A percentile compares a stretch with the other conserved stretches of the same genome.
These are phyloP conservation scores for Meteorus colon DNA, from an alignment of 2,888 invertebrate genomes.

Conservation along the genomic window DNA sequence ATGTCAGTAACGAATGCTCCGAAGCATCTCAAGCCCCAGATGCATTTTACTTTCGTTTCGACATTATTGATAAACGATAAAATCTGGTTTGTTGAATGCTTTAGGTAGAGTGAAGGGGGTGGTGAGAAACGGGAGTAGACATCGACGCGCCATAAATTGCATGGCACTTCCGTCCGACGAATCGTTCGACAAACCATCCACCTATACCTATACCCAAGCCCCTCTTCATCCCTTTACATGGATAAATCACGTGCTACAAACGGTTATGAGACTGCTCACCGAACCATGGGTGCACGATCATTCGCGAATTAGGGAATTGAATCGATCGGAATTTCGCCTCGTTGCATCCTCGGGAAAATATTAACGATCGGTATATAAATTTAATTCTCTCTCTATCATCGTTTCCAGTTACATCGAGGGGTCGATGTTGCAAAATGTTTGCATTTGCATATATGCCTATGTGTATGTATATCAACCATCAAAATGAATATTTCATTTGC, in stretches of 20 bases:
- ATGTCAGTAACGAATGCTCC: not conserved
- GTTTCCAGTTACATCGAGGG: not conserved
- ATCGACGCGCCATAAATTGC: slow-evolving; percentile 61
- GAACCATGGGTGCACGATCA: slow-evolving; percentile 48
- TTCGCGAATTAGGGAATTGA: slow-evolving; percentile 55
- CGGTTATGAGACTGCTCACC: slow-evolving; percentile 41
- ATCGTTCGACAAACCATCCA: slow-evolving; percentile 66
- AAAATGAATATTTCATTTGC: slow-evolving; percentile 31
- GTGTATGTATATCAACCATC: not conserved
- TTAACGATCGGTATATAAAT: slow-evolving; percentile 51
- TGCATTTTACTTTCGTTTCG: slow-evolving; percentile 46
- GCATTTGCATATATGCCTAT: slow-evolving; percentile 11
- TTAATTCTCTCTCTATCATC: slow-evolving; percentile 6
- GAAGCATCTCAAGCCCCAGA: slow-evolving; percentile 37
- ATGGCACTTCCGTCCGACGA: slow-evolving; percentile 64
- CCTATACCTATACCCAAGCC: slow-evolving; percentile 21
- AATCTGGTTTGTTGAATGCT: slow-evolving; percentile 61
- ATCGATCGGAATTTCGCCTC: slow-evolving; percentile 55
- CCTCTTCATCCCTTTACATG: slow-evolving; percentile 19
- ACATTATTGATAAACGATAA: slow-evolving; percentile 69
- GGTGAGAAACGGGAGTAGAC: not conserved
- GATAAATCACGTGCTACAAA: slow-evolving; percentile 43
- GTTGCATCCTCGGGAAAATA: slow-evolving; percentile 51
- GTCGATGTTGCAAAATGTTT: not conserved
- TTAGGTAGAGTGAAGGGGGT: slow-evolving; percentile 22